These are phyloP conservation scores for Syngnathoides biaculeatus DNA, from an alignment of 2,113 vertebrate genomes.

Conservation along the genomic window DNA sequence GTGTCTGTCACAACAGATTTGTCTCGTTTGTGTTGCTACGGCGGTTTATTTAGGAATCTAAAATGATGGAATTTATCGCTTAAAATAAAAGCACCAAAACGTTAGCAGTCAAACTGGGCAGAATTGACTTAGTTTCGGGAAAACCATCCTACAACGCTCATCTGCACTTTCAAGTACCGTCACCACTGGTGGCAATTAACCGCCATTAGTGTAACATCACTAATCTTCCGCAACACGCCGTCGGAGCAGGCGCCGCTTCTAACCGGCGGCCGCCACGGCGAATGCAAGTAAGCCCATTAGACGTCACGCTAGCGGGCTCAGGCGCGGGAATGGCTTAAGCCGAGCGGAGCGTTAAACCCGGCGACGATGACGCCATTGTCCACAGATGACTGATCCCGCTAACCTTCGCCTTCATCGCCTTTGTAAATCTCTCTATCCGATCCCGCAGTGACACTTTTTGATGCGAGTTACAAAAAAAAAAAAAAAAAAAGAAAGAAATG, in stretches of 20 bases:
- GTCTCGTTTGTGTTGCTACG: background rate
- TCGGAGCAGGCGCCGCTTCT: slow-evolving; percentile 11
- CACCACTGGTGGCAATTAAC: slow-evolving; percentile 15
- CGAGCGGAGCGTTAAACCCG: slow-evolving; percentile 42
- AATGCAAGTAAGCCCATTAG: slow-evolving; percentile 43
- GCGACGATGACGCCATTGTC: slow-evolving; percentile 43
- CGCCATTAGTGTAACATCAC: slow-evolving; percentile 4
- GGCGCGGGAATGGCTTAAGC: slow-evolving; percentile 53
- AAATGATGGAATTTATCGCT: background rate
- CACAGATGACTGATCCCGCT: slow-evolving; percentile 41
- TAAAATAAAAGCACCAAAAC: background rate
- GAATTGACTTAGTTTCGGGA: background rate
- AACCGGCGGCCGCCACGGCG: slow-evolving; percentile 3
- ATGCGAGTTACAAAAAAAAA: background rate
- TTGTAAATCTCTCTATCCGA: slow-evolving; percentile 7
- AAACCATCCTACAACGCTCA: background rate
- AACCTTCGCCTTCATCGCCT: slow-evolving; percentile 41
- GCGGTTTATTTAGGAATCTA: background rate
- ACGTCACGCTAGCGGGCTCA: slow-evolving; percentile 37
- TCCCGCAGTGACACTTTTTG: background rate
- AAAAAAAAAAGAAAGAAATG: background rate
- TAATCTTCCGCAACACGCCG: slow-evolving; percentile 22
- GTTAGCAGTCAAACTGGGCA: background rate
- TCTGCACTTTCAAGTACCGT: background rate
- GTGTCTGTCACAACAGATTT: background rate